Percentiles rank a stretch among this genome's conserved stretches.
Conservation (phyloP, 2,113 vertebrate genomes). For the Eudyptes chrysolophus region DNA sequence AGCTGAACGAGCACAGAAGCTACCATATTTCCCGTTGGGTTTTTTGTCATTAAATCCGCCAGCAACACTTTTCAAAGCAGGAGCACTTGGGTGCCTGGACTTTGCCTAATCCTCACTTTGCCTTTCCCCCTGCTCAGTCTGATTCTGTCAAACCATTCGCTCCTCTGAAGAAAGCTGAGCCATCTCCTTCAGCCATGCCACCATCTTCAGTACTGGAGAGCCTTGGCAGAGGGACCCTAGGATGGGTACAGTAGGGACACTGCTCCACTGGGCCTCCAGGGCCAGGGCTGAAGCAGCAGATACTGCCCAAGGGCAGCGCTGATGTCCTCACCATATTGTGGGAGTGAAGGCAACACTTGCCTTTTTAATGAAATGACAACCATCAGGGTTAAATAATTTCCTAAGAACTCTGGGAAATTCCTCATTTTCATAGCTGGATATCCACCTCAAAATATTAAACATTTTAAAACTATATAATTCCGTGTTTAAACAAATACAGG, state of each 20-base stretch:
- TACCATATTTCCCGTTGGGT: accelerated
- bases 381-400: background rate
- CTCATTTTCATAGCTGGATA: background rate
- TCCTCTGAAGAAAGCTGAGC: background rate
- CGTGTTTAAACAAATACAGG: background rate
- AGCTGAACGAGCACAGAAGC: background rate
- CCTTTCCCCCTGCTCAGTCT: background rate
- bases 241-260: background rate
- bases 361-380: background rate
- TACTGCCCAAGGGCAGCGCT: background rate
- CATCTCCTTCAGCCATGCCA: background rate
- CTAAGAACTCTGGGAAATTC: background rate
- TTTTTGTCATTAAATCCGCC: background rate
- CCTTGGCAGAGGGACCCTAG: background rate
- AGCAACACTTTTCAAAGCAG: background rate
- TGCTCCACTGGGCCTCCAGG: background rate
- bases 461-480: background rate
- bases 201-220: background rate
- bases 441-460: background rate
- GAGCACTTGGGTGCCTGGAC: background rate
- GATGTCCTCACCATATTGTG: background rate
- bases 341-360: background rate
- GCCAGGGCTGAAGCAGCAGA: background rate
- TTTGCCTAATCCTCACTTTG: background rate
- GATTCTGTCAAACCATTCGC: background rate